These are phyloP conservation scores for Lynx canadensis DNA, from an alignment of 2,113 vertebrate species.

Conservation along the genomic window DNA sequence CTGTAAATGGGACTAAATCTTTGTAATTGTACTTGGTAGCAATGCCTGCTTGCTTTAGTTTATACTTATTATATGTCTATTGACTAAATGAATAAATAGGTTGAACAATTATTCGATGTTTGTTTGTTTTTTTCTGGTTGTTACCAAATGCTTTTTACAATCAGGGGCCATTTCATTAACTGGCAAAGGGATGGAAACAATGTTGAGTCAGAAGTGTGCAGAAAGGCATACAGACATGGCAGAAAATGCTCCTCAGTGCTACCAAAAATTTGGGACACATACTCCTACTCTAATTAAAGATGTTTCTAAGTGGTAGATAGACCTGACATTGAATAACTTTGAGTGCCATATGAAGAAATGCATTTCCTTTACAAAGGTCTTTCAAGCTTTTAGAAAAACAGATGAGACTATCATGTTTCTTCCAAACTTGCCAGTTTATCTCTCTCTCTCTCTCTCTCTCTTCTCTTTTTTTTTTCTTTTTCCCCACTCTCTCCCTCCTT, in stretches of 20 bases:
- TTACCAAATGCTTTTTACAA: constrained; percentile 34
- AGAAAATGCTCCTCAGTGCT: neutral
- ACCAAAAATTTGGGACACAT: neutral
- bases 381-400: neutral
- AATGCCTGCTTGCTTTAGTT: neutral
- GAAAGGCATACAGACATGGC: neutral
- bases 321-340: neutral
- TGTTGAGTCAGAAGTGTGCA: neutral
- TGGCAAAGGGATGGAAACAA: neutral
- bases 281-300: neutral
- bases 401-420: neutral
- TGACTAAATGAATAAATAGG: neutral
- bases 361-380: neutral
- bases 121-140: neutral
- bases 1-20: neutral
- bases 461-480: neutral
- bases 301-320: neutral
- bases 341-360: neutral
- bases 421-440: neutral
- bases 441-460: neutral
- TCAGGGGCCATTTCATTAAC: neutral
- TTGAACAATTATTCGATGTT: neutral
- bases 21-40: neutral
- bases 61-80: neutral
- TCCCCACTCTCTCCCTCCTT: neutral